Evolutionary conservation across 1,140 invertebrate species (phyloP).

Genomic region (Pseudoatta argentina): DNA sequence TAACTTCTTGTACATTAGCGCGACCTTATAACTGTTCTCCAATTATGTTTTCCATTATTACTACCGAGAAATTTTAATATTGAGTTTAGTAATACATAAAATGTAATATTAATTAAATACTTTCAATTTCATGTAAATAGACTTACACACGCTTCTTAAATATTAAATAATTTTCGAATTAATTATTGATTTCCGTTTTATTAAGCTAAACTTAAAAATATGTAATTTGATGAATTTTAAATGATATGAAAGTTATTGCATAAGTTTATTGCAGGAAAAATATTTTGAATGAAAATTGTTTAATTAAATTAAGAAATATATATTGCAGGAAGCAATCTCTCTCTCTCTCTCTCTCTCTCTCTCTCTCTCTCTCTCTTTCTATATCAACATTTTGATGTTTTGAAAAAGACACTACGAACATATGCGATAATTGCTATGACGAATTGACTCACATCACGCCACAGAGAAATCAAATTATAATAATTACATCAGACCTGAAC

Average conservation of each 20-base stretch:
- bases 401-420: conserved; percentile 39
- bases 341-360: no score
- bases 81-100: not conserved
- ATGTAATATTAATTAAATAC: not conserved
- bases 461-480: conserved; percentile 77
- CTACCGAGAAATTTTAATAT: conserved; percentile 12
- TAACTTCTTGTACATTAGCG: conserved; percentile 30
- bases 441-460: conserved; percentile 81
- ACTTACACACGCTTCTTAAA: not conserved
- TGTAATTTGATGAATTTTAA: not conserved
- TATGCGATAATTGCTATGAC: conserved; percentile 79
- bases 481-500: conserved; percentile 43
- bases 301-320: not conserved
- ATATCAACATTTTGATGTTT: not conserved
- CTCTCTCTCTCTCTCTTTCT: no score
- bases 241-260: not conserved
- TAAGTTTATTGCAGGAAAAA: not conserved
- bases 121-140: not conserved
- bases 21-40: conserved; percentile 32
- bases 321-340: not conserved
- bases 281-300: conserved; percentile 3
- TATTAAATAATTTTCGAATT: not conserved
- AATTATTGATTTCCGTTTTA: not conserved
- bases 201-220: not conserved
- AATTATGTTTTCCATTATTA: conserved; percentile 32